These are phyloP conservation scores for Stigmatopora nigra DNA, from an alignment of 2,113 vertebrate species.

Conservation along the genomic window DNA sequence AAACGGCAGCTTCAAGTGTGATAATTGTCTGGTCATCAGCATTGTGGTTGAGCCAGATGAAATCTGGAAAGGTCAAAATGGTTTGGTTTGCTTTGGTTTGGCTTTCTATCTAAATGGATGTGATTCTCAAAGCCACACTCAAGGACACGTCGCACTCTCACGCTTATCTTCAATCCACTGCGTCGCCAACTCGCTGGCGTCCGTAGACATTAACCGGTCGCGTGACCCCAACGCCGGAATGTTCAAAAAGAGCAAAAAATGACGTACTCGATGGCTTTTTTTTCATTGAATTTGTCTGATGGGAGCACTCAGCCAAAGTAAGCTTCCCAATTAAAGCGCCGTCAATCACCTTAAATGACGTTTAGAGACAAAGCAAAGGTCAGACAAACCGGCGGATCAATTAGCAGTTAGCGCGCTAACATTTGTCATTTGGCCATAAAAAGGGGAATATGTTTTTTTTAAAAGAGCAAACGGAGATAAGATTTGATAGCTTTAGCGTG, in stretches of 20 bases:
- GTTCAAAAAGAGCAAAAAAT: background rate
- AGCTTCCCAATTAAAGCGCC: constrained; percentile 99
- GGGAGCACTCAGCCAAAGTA: constrained; percentile 99
- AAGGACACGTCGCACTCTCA: constrained; percentile 50
- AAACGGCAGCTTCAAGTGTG: constrained; percentile 22
- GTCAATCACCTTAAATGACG: constrained; percentile 98
- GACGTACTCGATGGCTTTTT: constrained; percentile 35
- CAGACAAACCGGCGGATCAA: background rate
- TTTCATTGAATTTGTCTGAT: constrained; percentile 98
- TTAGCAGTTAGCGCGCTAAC: background rate
- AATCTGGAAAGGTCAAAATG: no score
- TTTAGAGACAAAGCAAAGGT: constrained; percentile 74
- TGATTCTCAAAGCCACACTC: constrained; percentile 66
- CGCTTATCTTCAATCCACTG: constrained; percentile 49
- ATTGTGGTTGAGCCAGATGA: constrained; percentile 67
- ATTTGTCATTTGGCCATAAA: background rate
- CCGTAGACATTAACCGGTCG: constrained; percentile 40
- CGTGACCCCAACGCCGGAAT: no score
- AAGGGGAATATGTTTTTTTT: background rate
- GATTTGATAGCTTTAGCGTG: constrained; percentile 99
- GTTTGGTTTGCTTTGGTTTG: no score
- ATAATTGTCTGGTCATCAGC: constrained; percentile 64
- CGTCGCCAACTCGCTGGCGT: constrained; percentile 8
- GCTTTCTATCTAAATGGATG: constrained; percentile 70
- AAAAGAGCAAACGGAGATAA: constrained; percentile 92